Base-by-base conservation (phyloP, 2,797 vertebrate genomes). In the Sebastes umbrosus region DNA sequence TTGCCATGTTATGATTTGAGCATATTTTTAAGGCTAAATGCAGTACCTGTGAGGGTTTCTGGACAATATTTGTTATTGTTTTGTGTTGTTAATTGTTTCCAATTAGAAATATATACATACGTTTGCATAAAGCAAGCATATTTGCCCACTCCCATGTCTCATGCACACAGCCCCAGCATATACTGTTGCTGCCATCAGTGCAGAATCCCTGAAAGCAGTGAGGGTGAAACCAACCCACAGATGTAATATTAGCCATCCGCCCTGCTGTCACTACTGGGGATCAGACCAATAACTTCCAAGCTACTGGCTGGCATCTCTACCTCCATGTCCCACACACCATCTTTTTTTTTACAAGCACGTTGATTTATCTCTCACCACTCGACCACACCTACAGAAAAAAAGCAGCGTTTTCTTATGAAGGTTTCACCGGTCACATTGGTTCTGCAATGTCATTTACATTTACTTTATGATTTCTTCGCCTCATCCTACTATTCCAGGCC, bases 321-420 rank as follows among this genome's bases (percentile, higher is more conserved):
- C 31, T 80, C 68, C 71, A 75, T 22, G 9, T 65, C 43, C 64
- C 31, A 59, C 24, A 46, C 9, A 16, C 67, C 18, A 54, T 29
- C 67, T 58, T 55, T 18, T 77, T 75, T 77, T 75, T 81, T 57
- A 69, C 32, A 77, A 55, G 25, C 39, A 24, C 16, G 39, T 13
- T 79, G 83, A 83, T 73, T 84, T 76, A 79, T 46, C n/a, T 58
- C 64, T 70, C 52, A 24, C 16, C 50, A 25, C 50, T 73, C 59
- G 73, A 73, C 54, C 8, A 1, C 65, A 54, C 27, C 54, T 10
- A 16, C 10, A n/a, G 32, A 69, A 79, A 75, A 75, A 68, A 50
- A 54, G 14, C 9, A 11, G 63, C 34, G 39, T 80, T 77, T 73
- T 73, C 67, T 36, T 24, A 46, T 68, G 6, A 77, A 46, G 32